Evolutionary conservation across 1,140 invertebrate genomes (phyloP), one percentile per base, ranked within the genome.

Genomic region (Hylaeus volcanicus): DNA sequence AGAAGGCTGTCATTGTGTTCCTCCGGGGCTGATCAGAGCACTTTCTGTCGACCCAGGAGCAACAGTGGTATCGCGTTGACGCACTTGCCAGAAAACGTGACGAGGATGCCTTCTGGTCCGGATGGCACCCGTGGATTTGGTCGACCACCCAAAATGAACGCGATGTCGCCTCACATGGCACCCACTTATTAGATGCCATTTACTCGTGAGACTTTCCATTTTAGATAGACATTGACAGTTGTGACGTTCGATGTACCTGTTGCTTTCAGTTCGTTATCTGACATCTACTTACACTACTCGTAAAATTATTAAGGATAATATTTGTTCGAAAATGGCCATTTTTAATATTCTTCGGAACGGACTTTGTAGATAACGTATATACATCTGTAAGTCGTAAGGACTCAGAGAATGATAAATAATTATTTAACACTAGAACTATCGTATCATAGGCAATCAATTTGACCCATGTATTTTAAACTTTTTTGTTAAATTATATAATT

Each of bases 111-210:
- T 0, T 94, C 95, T 76, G 97, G 97, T 8, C 97, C 97, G 4
- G 97, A 98, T 92, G 97, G 97, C 41, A 96, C 96, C 43, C 94
- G 95, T 69, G 97, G 97, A 48, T 98, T 98, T 85, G 90, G 89
- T 26, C 86, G 92, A 78, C 86, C 86, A 0, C 64, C 85, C 0
- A 90, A 84, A 82, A 81, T 89, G 53, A 88, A 86, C 48, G 3
- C 80, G 15, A 70, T 86, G 63, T 5, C 84, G 39, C 45, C 73
- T 1, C 4, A 75, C 3, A 65, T 88, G 78, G 80, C 78, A 79
- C 75, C 83, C 14, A 66, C 72, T 39, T 82, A 72, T 73, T 83
- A 75, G 68, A 60, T 6, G 5, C 39, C n/a, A 26, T 12, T 68
- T 37, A 56, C 5, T 56, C 9, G 6, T 8, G 8, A 41, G 14